Evolutionary conservation across 1,140 invertebrate species (phyloP), one percentile per base, ranked within the genome.

Genomic region (Dreissena rostriformis): DNA sequence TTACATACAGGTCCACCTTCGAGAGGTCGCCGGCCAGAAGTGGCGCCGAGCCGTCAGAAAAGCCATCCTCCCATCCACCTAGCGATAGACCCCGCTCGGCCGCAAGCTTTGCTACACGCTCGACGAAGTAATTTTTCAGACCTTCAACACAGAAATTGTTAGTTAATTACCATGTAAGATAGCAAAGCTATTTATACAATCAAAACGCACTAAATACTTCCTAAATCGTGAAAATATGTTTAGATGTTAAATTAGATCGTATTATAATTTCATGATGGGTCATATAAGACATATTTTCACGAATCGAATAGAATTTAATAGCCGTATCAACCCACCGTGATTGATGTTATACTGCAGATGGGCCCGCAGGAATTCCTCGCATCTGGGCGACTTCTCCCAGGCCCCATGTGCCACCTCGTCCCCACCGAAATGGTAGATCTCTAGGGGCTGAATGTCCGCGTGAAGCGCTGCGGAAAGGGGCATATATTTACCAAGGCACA

Each of bases 391-490:
- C 8, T 87, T 79, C 53, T 72, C 55, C 86, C 86, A 88, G 12
- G 87, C 86, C 12, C 83, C 84, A 26, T 74, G 61, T 5, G 89
- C 71, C 11, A 88, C 88, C 61, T 91, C 90, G 79, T 91, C 90
- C n/a, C 89, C 90, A 22, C 89, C 90, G 61, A 90, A 87, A 76
- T 91, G 85, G 51, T 84, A 86, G 57, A 78, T 84, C 52, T 86
- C 72, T 51, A 91, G 67, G 5, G 89, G 88, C 51, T 86, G 80
- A 49, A 82, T 80, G 63, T 86, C 88, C 70, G 78, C 49, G 70
- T 88, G 85, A 19, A 84, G 82, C 1, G 72, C 70, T 6, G 61
- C 2, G 39, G 8, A 39, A 39, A 39, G 2, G 8, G 8, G 39
- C 4, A 39, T 2, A 39, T 8, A 39, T 5, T 39, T 2, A 5